Percentiles rank a stretch among this genome's conserved stretches.
These are phyloP conservation scores for Periophthalmus magnuspinnatus DNA, from an alignment of 2,797 vertebrate species.

Conservation along the genomic window DNA sequence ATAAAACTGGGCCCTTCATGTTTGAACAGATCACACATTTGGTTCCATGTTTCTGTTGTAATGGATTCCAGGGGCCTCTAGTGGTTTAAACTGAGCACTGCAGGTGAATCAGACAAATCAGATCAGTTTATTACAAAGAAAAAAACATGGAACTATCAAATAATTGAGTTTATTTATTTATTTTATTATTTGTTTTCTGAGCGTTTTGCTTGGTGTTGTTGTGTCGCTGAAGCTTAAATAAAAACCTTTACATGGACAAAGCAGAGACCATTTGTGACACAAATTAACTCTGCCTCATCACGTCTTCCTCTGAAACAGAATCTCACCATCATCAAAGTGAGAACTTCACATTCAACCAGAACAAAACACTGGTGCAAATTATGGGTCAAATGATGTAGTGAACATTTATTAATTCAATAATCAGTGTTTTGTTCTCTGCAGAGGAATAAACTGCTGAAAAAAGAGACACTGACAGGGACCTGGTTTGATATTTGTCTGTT, in stretches of 20 bases:
- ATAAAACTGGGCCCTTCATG: neutral
- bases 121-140: too few species aligned
- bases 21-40: neutral
- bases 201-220: slow-evolving; percentile 28
- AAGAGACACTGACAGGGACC: neutral
- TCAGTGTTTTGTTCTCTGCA: neutral
- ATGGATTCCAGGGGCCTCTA: slow-evolving; percentile 55
- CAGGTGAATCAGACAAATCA: neutral
- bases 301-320: slow-evolving; percentile 6
- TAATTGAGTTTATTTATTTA: slow-evolving; percentile 68
- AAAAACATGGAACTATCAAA: slow-evolving; percentile 10
- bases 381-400: too few species aligned
- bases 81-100: slow-evolving; percentile 30
- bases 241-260: slow-evolving; percentile 21
- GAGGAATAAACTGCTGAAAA: neutral
- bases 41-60: neutral
- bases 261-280: slow-evolving; percentile 31
- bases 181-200: slow-evolving; percentile 65
- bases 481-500: neutral
- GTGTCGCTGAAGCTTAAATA: slow-evolving; percentile 25
- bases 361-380: neutral
- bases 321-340: neutral
- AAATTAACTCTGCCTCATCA: slow-evolving; percentile 15
- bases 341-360: slow-evolving; percentile 1
- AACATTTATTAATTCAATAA: neutral